Evolutionary conservation across 2,797 vertebrate genomes (phyloP), one percentile per base, ranked within the genome.

Genomic region (Leucoraja ocellata): DNA sequence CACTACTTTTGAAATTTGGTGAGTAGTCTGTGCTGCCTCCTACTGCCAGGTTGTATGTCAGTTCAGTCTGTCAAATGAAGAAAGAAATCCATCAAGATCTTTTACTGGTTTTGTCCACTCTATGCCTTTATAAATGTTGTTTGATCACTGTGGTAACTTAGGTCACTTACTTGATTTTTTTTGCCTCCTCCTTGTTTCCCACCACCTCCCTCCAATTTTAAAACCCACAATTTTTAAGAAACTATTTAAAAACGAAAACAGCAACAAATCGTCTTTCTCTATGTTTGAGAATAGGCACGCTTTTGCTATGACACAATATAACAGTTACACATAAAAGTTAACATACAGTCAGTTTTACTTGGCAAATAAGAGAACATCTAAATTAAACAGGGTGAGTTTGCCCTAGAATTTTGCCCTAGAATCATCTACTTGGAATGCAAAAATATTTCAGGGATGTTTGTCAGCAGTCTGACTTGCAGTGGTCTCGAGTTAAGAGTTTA

Each of bases 21-120:
- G 90, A 95, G 94, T 94, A 94, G 95, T 93, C 95, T 1, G 94
- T 96, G 96, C 96, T 96, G 96, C 96, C 96, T 96, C 96, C 96
- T 96, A 94, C 95, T 93, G 96, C 93, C 95, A 93, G 93, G 63
- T 94, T 93, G 94, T 2, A 36, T 93, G 13, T 93, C 54, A 86
- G 94, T 93, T 68, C 10, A 10, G 61, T 23, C 61, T 88, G 65
- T 68, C 61, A 88, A 16, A 28, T 18, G 39, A 39, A 74, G 14
- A 91, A 91, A 74, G 36, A 54, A 58, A 92, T 73, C 39, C 54
- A 23, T 6, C 88, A 39, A 25, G 68, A 73, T n/a, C 10, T 28
- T 28, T 68, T 9, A 76, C 36, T 46, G 25, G 46, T 32, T 68
- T 46, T 71, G 18, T 68, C 16, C 4, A 16, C 11, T 32, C 16